Evolutionary conservation across 2,888 invertebrate species (phyloP), one percentile per base, ranked within the genome.

Genomic region (Xylota segnis): DNA sequence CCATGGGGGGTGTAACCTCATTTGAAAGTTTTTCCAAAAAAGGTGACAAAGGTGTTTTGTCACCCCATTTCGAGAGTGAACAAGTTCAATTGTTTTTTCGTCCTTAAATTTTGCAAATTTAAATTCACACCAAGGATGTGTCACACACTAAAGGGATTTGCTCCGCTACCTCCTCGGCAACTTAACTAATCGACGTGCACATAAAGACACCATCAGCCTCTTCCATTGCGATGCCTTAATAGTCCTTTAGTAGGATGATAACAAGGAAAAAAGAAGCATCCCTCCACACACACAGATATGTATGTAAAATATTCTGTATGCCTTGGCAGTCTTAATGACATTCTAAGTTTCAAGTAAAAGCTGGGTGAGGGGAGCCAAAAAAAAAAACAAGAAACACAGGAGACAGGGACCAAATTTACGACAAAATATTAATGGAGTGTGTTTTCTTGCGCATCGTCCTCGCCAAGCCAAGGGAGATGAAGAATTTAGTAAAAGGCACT

Each of bases 351-450:
- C 58, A 58, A 56, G 47, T 40, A 58, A 43, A 10, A 32, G 59
- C 9, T 37, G 37, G 45, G 45, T 10, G 54, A 18, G 18, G 27
- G 58, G 18, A 14, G 34, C 40, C 43, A 14, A 16, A 47, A 23
- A 59, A 29, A 40, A 43, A 32, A 29, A 5, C n/a, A 29, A 52
- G n/a, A 40, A 61, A 37, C 32, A 5, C 27, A 56, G 34, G 40
- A 70, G 72, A 37, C 59, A 50, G 9, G 66, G 72, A 68, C 54
- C 29, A 59, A 68, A 66, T 83, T 77, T 71, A 65, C 23, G 43
- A 72, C 54, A 74, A 77, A 83, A 77, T 72, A 78, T 68, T 83
- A 83, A 83, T 83, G 83, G 78, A 78, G 83, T 78, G 78, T 78
- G 59, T 43, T 72, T 83, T 72, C 52, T 37, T 54, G 61, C 37